A percentile compares a stretch with the other conserved stretches of the same genome.
Conservation (phyloP, 2,888 invertebrate genomes). For the Aphelenchoides bicaudatus region DNA sequence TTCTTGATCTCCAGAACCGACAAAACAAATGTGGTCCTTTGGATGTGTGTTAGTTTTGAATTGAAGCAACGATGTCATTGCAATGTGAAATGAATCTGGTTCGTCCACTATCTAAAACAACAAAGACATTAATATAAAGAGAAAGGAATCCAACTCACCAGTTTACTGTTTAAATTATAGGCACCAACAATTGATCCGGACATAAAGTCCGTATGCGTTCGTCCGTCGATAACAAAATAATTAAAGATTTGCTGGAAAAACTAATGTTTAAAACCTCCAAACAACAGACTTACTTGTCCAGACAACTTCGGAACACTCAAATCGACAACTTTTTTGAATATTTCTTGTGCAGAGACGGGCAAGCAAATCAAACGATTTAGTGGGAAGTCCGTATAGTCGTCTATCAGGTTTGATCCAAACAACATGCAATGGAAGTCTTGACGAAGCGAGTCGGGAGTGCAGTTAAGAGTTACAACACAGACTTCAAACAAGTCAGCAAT, state of each 20-base stretch:
- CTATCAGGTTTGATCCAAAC: conserved; percentile 62
- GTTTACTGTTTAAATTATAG: conserved; percentile 91
- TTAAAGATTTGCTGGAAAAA: conserved; percentile 61
- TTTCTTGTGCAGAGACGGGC: conserved; percentile 88
- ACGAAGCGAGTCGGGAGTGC: conserved; percentile 69
- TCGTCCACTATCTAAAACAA: conserved; percentile 87
- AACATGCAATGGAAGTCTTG: conserved; percentile 65
- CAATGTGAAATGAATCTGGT: conserved; percentile 86
- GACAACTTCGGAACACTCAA: conserved; percentile 25
- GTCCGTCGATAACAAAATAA: conserved; percentile 93
- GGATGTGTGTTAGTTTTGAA: conserved; percentile 72
- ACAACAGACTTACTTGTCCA: neutral
- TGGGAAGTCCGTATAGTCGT: conserved; percentile 48
- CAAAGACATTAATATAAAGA: neutral
- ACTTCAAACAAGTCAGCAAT: conserved; percentile 92
- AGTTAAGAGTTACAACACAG: conserved; percentile 72
- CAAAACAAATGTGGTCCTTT: conserved; percentile 70
- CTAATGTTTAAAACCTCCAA: conserved; percentile 8
- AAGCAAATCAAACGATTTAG: conserved; percentile 75
- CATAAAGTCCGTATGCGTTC: conserved; percentile 93
- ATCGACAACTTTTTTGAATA: conserved; percentile 62
- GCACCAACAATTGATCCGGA: conserved; percentile 93
- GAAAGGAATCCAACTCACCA: conserved; percentile 65
- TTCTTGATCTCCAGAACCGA: conserved; percentile 87
- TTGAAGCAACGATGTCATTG: conserved; percentile 84